A percentile compares a stretch with the other conserved stretches of the same genome.
phyloP scores from a whole-genome alignment of 1,140 invertebrate genomes.

The Bactericera cockerelli region DNA sequence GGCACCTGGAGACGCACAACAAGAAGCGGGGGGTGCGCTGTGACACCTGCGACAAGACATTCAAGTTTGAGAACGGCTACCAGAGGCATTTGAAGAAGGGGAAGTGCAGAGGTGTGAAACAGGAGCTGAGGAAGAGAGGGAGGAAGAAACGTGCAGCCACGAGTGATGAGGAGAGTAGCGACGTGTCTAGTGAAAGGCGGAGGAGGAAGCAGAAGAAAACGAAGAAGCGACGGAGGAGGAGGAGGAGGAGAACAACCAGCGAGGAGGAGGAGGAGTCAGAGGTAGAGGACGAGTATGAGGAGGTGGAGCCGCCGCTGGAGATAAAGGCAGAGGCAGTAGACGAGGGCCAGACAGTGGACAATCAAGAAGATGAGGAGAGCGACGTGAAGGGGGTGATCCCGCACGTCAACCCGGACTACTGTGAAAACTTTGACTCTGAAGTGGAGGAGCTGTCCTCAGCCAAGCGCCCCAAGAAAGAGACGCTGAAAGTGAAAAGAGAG shows the following conservation, averaged over 20 bases:
- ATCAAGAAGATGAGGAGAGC: background rate
- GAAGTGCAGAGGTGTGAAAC: background rate
- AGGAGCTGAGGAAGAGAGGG: background rate
- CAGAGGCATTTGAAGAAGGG: constrained; percentile 1
- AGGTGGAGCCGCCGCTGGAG: background rate
- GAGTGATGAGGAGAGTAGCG: background rate
- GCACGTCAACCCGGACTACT: background rate
- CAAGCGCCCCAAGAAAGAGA: background rate
- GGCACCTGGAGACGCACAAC: background rate
- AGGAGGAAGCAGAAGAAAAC: background rate
- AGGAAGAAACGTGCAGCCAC: background rate
- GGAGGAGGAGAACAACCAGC: background rate
- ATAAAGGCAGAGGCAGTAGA: background rate
- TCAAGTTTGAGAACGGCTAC: background rate
- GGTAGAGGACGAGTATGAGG: background rate
- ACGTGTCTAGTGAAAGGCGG: background rate
- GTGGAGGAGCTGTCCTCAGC: background rate
- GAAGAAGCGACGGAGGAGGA: background rate
- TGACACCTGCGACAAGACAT: background rate
- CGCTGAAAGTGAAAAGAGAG: background rate
- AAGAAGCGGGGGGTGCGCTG: background rate
- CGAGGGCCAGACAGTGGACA: too few species aligned
- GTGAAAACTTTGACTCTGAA: constrained; percentile 6
- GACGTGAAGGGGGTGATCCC: background rate
- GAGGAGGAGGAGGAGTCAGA: background rate